Conservation (phyloP, 92 coral and sea anemone genomes). For the Chrysogorgia sp. region DNA sequence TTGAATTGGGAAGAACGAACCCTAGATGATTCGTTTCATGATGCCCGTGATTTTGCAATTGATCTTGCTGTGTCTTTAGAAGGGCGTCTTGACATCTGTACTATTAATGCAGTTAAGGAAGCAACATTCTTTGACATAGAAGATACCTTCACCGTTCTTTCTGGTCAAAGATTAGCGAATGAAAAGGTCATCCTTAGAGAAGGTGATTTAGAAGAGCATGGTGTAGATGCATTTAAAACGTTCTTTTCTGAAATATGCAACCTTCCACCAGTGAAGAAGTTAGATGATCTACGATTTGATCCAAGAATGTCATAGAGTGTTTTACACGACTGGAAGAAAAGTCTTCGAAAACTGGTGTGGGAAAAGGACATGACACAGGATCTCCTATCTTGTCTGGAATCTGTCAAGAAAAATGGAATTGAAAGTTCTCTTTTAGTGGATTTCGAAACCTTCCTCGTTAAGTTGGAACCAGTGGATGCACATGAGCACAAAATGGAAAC, state of each 20-base stretch:
- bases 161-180: slow-evolving; percentile 12
- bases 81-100: slow-evolving; percentile 4
- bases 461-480: not conserved
- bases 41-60: slow-evolving; percentile 12
- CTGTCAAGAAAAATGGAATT: slow-evolving; percentile 19
- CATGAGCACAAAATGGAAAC: slow-evolving; percentile 4
- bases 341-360: slow-evolving; percentile 14
- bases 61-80: slow-evolving; percentile 8
- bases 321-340: slow-evolving; percentile 14
- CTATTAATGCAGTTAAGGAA: not conserved
- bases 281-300: slow-evolving; percentile 19
- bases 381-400: slow-evolving; percentile 13
- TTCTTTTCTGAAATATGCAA: slow-evolving; percentile 15
- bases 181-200: not conserved
- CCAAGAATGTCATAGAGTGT: slow-evolving; percentile 3
- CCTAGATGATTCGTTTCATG: not conserved
- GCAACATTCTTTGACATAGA: slow-evolving; percentile 24
- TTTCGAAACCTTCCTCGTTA: slow-evolving; percentile 2
- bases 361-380: slow-evolving; percentile 22
- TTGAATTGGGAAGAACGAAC: slow-evolving; percentile 17
- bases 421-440: slow-evolving; percentile 18
- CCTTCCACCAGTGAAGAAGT: not conserved
- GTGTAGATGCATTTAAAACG: slow-evolving; percentile 5
- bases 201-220: slow-evolving; percentile 21
- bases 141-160: slow-evolving; percentile 29